Evolutionary conservation across 2,797 vertebrate genomes (phyloP), one percentile per base, ranked within the genome.

Genomic region (Nasua narica): DNA sequence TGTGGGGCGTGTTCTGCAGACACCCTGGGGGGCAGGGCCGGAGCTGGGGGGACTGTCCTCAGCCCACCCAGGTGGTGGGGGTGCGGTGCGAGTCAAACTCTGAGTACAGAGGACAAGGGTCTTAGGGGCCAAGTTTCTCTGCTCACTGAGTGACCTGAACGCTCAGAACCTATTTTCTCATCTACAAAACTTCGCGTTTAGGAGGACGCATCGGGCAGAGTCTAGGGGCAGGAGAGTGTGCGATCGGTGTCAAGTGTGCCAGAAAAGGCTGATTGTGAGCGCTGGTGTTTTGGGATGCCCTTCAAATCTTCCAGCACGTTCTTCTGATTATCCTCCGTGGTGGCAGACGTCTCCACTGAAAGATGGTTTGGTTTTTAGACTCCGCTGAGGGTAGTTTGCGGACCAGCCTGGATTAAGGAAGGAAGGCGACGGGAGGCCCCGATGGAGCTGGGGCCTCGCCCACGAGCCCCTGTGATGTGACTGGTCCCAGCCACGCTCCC

Each of bases 391-490:
- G 19, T 13, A 32, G 79, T 77, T 56, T 76, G 90, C 90, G 65
- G 90, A 54, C 43, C 16, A 2, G 48, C 0, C 87, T 62, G 65
- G 0, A 4, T 40, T n/a, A 16, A 19, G 8, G 12, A 3, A 43
- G 54, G 43, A 1, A 7, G 0, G 1, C 15, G 3, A 0, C 1
- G 13, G 3, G 58, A 11, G 52, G 4, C 48, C 15, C 40, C 0
- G 2, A 0, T 16, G 46, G 67, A n/a, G 15, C 6, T 5, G 37
- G 14, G 35, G n/a, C 3, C 65, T 25, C 0, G 1, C 29, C 72
- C 58, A 16, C 0, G 29, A 16, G 40, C 43, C 3, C 25, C 37
- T 5, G 40, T 8, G 1, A 8, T 0, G 15, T 1, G 54, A 69
- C 67, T 37, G 85, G 12, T 43, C 7, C 8, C 12, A 13, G 21